phyloP scores from a whole-genome alignment of 2,888 invertebrate species.

The Agrochola macilenta region DNA sequence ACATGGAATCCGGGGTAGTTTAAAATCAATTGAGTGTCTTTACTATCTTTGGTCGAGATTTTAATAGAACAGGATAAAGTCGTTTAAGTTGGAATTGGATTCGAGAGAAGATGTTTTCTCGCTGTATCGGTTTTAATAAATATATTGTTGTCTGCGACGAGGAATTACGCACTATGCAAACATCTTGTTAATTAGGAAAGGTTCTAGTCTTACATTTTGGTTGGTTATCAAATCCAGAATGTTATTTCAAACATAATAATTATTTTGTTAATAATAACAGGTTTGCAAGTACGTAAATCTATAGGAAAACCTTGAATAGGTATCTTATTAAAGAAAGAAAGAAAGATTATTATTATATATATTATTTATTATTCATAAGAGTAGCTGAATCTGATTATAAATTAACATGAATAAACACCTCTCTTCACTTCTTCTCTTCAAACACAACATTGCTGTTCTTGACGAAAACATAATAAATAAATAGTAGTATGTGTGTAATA shows the following conservation, averaged over 20 bases:
- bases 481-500: too few relatives aligned
- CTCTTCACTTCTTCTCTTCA: too few relatives aligned
- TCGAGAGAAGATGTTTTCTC: constrained; percentile 23
- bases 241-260: neutral
- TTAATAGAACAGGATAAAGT: constrained; percentile 41
- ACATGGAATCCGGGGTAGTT: constrained; percentile 20
- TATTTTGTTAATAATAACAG: neutral
- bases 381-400: neutral
- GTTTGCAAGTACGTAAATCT: neutral
- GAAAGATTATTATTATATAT: too few relatives aligned
- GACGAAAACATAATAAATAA: neutral
- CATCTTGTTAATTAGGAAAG: neutral
- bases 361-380: neutral
- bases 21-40: constrained; percentile 47
- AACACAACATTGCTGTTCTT: neutral
- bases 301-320: neutral
- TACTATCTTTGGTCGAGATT: constrained; percentile 30
- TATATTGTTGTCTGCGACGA: constrained; percentile 11
- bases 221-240: neutral
- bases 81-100: constrained; percentile 33
- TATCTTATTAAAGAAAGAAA: too few relatives aligned
- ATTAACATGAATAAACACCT: neutral
- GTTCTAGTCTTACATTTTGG: neutral
- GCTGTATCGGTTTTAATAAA: constrained; percentile 20
- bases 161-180: neutral